A percentile compares a stretch with the other conserved stretches of the same genome.
phyloP scores from a whole-genome alignment of 2,888 invertebrate species.

The Ophion costatus region DNA sequence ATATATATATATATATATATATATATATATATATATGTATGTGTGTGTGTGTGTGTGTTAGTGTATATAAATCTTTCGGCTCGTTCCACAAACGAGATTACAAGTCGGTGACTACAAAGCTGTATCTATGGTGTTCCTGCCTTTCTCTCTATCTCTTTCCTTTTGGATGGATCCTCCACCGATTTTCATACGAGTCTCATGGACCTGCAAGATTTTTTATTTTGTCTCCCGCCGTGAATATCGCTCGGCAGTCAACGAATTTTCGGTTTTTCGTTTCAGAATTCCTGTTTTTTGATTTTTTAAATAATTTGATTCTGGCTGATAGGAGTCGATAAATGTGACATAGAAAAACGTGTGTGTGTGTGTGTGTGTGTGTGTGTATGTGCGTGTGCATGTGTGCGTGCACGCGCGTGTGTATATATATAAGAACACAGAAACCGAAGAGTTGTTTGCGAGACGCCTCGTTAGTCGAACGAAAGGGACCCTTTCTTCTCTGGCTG shows the following conservation, averaged over 20 bases:
- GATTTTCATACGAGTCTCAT: conserved; percentile 31
- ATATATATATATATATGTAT: not conserved
- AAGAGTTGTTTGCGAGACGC: conserved; percentile 55
- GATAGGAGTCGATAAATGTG: not conserved
- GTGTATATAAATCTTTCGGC: conserved; percentile 77
- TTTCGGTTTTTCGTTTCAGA: no score
- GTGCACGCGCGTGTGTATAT: not conserved
- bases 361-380: no score
- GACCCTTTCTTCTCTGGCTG: conserved; percentile 27
- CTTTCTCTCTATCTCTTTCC: conserved; percentile 28
- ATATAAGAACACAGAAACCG: not conserved
- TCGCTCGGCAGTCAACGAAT: not conserved
- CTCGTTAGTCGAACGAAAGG: conserved; percentile 56
- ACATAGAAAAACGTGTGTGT: not conserved
- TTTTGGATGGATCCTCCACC: conserved; percentile 39
- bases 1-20: not conserved
- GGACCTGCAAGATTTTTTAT: not conserved
- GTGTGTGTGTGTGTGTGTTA: not conserved
- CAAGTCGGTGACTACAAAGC: conserved; percentile 79
- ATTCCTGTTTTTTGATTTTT: not conserved
- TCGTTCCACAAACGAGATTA: conserved; percentile 82
- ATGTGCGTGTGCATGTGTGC: no score
- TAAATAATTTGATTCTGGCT: not conserved
- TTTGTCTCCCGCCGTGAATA: not conserved
- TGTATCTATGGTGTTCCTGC: conserved; percentile 67